Percentiles rank a stretch among this genome's conserved stretches.
phyloP scores from a whole-genome alignment of 2,797 vertebrate genomes.

The Chaenodraco wilsoni region DNA sequence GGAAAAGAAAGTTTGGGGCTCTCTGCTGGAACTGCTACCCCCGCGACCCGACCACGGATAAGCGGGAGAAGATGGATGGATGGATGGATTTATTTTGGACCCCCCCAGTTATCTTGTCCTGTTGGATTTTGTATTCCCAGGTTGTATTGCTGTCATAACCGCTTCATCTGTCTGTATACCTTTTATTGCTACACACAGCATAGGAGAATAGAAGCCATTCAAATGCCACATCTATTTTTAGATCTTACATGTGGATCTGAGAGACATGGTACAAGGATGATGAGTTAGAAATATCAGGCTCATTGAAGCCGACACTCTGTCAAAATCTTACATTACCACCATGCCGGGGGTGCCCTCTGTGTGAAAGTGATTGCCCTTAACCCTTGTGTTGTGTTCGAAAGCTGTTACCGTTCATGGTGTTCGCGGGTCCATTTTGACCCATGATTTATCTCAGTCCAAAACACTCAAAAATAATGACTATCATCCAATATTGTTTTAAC shows the following conservation, averaged over 20 bases:
- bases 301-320: conserved; percentile 10
- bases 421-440: too few species aligned
- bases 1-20: too few species aligned
- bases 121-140: conserved; percentile 34
- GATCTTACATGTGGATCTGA: conserved; percentile 41
- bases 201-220: conserved; percentile 25
- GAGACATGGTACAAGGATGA: conserved; percentile 31
- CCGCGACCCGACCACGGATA: too few species aligned
- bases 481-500: too few species aligned
- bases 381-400: too few species aligned
- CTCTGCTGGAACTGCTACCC: too few species aligned
- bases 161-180: not conserved
- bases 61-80: too few species aligned
- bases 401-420: too few species aligned
- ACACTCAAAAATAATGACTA: too few species aligned
- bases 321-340: conserved; percentile 22
- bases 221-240: conserved; percentile 52
- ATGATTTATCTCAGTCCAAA: too few species aligned
- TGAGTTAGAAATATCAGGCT: conserved; percentile 18
- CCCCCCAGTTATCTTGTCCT: conserved; percentile 33
- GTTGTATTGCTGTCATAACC: not conserved
- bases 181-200: conserved; percentile 14
- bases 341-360: not conserved
- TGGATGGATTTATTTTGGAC: conserved; percentile 40
- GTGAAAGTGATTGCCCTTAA: conserved; percentile 7